A percentile compares a stretch with the other conserved stretches of the same genome.
These are phyloP conservation scores for Odocoileus virginianus DNA, from an alignment of 2,113 vertebrate genomes.

Conservation along the genomic window DNA sequence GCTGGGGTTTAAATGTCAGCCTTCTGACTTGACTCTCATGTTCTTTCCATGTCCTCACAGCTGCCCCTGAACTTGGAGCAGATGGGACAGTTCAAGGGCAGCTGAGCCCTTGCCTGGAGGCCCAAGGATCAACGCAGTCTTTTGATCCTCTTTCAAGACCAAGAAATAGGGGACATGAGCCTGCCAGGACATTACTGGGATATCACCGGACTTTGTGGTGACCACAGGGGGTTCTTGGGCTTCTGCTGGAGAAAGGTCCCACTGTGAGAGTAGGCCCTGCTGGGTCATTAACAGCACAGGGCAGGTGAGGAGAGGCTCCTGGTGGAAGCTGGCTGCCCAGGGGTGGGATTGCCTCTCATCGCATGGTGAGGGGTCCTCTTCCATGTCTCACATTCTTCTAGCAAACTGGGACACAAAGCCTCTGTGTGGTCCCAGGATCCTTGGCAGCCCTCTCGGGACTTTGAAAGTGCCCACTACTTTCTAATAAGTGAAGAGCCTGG, in stretches of 20 bases:
- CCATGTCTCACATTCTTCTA: background rate
- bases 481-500: background rate
- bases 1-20: background rate
- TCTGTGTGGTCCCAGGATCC: background rate
- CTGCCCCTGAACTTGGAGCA: background rate
- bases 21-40: background rate
- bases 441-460: background rate
- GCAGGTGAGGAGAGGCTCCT: background rate
- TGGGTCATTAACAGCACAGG: background rate
- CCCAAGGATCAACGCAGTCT: background rate
- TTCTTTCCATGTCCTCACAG: background rate
- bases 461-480: background rate
- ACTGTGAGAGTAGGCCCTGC: background rate
- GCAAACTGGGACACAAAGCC: background rate
- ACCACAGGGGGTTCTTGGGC: background rate
- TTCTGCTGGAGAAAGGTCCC: background rate
- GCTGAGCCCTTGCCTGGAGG: background rate
- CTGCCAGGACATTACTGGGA: background rate
- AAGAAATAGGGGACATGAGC: background rate
- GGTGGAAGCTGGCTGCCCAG: background rate
- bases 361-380: background rate
- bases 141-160: background rate
- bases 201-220: background rate
- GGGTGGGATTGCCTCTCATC: background rate
- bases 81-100: background rate